Percentiles rank a stretch among this genome's conserved stretches.
These are phyloP conservation scores for Cavia aperea DNA, from an alignment of 2,113 vertebrate genomes.

Conservation along the genomic window DNA sequence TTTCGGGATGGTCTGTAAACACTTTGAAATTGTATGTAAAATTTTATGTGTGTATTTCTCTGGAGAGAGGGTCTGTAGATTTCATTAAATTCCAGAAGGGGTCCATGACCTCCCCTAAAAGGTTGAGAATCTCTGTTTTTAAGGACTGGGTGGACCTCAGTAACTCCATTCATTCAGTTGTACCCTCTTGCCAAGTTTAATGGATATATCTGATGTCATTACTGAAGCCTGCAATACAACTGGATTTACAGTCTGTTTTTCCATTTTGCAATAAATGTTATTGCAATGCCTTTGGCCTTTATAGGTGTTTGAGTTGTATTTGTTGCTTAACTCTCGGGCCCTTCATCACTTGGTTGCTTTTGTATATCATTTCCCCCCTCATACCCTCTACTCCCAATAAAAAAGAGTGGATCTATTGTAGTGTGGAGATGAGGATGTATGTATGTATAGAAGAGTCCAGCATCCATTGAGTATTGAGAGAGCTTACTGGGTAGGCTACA, in stretches of 20 bases:
- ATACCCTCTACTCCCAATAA: not conserved
- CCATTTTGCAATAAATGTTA: slow-evolving; percentile 64
- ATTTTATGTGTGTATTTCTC: slow-evolving; percentile 41
- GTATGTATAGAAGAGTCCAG: not conserved
- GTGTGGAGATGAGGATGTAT: not conserved
- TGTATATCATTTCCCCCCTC: slow-evolving; percentile 24
- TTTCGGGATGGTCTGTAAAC: slow-evolving; percentile 32
- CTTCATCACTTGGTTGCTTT: slow-evolving; percentile 43
- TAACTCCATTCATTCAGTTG: slow-evolving; percentile 52
- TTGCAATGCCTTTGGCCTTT: slow-evolving; percentile 60
- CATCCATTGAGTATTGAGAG: not conserved
- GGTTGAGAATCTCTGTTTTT: slow-evolving; percentile 44
- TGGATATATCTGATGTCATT: slow-evolving; percentile 62
- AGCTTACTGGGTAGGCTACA: not conserved
- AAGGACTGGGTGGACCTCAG: slow-evolving; percentile 36
- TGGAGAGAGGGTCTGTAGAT: not conserved
- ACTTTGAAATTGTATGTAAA: slow-evolving; percentile 25
- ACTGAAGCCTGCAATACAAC: slow-evolving; percentile 48
- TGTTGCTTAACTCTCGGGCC: slow-evolving; percentile 53
- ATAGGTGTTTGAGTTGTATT: slow-evolving; percentile 55
- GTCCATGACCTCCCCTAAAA: slow-evolving; percentile 10
- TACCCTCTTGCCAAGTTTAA: slow-evolving; percentile 49
- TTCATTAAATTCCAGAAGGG: slow-evolving; percentile 30
- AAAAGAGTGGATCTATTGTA: not conserved
- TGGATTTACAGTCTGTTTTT: slow-evolving; percentile 65